These are phyloP conservation scores for Todiramphus saurophagus DNA, from an alignment of 2,113 vertebrate genomes.

Conservation along the genomic window DNA sequence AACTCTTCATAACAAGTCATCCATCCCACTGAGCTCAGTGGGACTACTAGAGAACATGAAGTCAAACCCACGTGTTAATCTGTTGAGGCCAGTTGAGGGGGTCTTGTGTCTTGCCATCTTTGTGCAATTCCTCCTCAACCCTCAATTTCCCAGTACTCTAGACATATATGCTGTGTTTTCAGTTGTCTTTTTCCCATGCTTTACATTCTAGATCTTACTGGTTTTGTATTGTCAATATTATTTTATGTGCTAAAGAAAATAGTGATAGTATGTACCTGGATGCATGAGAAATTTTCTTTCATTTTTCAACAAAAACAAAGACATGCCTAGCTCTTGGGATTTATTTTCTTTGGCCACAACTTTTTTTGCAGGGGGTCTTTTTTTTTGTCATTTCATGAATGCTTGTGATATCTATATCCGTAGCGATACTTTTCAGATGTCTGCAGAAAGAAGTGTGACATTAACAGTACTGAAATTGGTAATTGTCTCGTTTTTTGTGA, in stretches of 20 bases:
- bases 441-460: neutral
- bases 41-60: neutral
- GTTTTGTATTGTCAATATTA: neutral
- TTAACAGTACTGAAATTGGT: neutral
- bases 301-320: no score
- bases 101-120: neutral
- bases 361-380: neutral
- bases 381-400: neutral
- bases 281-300: neutral
- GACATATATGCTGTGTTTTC: neutral
- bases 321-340: neutral
- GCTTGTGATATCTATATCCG: neutral
- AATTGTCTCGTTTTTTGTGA: neutral
- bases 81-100: neutral
- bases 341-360: neutral
- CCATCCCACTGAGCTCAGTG: neutral
- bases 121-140: accelerated
- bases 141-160: neutral
- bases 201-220: neutral
- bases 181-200: neutral
- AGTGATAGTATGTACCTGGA: neutral
- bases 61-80: accelerated
- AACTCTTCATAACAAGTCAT: neutral
- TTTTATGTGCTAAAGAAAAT: neutral
- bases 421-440: neutral